Conservation (phyloP, 2,797 vertebrate genomes). For the Siniperca scherzeri region DNA sequence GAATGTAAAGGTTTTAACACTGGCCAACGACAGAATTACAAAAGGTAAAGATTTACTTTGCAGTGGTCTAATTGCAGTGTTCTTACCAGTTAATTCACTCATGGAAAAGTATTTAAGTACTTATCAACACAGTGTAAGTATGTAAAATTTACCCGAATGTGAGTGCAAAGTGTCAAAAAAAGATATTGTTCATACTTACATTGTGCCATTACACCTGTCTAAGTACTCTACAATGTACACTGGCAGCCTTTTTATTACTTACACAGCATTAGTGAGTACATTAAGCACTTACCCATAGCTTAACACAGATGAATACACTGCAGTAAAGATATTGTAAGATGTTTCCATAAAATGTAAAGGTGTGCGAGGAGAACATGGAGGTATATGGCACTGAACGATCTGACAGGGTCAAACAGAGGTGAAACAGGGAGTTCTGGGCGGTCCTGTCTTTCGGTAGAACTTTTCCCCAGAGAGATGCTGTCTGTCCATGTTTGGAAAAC, state of each 20-base stretch:
- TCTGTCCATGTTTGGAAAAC: slow-evolving; percentile 49
- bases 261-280: slow-evolving; percentile 61
- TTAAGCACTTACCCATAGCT: slow-evolving; percentile 54
- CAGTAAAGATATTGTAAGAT: slow-evolving; percentile 53
- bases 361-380: slow-evolving; percentile 58
- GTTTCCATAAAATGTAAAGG: slow-evolving; percentile 40
- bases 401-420: slow-evolving; percentile 59
- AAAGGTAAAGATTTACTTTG: slow-evolving; percentile 46
- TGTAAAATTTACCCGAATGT: slow-evolving; percentile 29
- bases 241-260: slow-evolving; percentile 57
- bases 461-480: slow-evolving; percentile 44
- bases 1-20: slow-evolving; percentile 56
- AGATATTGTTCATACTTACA: slow-evolving; percentile 51
- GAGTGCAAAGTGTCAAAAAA: slow-evolving; percentile 62
- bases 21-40: slow-evolving; percentile 51
- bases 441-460: slow-evolving; percentile 39
- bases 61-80: slow-evolving; percentile 46
- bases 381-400: slow-evolving; percentile 65
- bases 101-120: slow-evolving; percentile 51
- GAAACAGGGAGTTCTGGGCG: slow-evolving; percentile 67
- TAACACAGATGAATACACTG: slow-evolving; percentile 46
- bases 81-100: slow-evolving; percentile 19
- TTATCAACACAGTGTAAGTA: slow-evolving; percentile 57
- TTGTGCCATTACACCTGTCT: slow-evolving; percentile 61
- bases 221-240: slow-evolving; percentile 31